phyloP scores from a whole-genome alignment of 1,140 invertebrate genomes.

The Matsumurasca onukii region DNA sequence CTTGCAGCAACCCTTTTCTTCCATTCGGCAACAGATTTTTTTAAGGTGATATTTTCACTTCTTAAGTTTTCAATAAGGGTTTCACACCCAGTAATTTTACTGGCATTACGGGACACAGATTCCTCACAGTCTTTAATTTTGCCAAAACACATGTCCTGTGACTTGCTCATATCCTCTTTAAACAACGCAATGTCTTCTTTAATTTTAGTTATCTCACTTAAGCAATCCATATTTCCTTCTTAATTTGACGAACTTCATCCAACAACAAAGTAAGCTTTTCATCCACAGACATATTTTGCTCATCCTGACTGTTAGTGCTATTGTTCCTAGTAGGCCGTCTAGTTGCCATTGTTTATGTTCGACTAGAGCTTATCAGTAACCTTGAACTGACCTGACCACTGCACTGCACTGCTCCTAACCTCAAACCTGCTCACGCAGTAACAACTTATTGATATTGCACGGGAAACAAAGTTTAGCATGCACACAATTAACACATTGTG shows the following conservation, averaged over 20 bases:
- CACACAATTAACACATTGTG: background rate
- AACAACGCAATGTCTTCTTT: background rate
- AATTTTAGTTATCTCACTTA: background rate
- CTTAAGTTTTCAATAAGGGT: background rate
- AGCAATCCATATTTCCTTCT: background rate
- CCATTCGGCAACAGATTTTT: background rate
- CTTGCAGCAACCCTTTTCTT: background rate
- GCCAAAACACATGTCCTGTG: background rate
- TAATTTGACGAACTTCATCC: background rate
- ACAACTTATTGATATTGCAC: background rate
- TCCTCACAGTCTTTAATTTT: background rate
- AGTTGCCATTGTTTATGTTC: background rate
- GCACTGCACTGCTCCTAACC: background rate
- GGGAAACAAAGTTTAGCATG: background rate
- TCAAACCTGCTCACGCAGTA: conserved; percentile 4
- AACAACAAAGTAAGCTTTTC: background rate
- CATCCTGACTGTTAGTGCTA: background rate
- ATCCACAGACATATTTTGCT: background rate
- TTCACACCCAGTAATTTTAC: background rate
- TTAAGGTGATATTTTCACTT: conserved; percentile 3
- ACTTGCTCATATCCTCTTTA: background rate
- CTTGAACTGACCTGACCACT: background rate
- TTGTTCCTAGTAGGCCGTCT: background rate
- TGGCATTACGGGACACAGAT: background rate
- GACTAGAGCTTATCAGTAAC: background rate